A percentile compares a stretch with the other conserved stretches of the same genome.
These are phyloP conservation scores for Heteromyza rotundicornis DNA, from an alignment of 2,888 invertebrate species.

Conservation along the genomic window DNA sequence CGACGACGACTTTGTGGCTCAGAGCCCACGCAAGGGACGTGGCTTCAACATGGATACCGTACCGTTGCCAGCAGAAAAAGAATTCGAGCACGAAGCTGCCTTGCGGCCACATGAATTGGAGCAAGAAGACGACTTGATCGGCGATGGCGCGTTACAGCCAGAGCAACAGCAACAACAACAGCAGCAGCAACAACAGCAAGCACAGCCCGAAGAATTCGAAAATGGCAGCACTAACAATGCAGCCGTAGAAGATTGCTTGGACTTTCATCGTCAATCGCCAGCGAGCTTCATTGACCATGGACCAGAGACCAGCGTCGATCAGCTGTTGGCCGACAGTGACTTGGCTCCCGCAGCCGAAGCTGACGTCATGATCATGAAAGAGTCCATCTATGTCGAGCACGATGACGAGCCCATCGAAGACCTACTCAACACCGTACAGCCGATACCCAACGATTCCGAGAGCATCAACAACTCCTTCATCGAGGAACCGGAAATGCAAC, in stretches of 20 bases:
- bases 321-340: conserved; percentile 35
- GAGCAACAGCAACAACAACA: neutral
- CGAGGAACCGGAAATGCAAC: conserved; percentile 26
- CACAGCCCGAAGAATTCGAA: conserved; percentile 15
- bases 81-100: conserved; percentile 58
- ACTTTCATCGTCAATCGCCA: conserved; percentile 26
- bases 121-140: conserved; percentile 40
- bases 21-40: conserved; percentile 75
- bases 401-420: conserved; percentile 45
- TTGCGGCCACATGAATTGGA: conserved; percentile 58
- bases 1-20: conserved; percentile 66
- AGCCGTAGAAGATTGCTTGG: too few relatives aligned
- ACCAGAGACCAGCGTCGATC: conserved; percentile 50
- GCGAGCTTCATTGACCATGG: conserved; percentile 44
- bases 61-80: conserved; percentile 53
- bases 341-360: conserved; percentile 27
- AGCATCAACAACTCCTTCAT: conserved; percentile 37
- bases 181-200: too few relatives aligned
- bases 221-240: conserved; percentile 15
- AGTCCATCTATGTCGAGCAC: conserved; percentile 49
- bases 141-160: conserved; percentile 22
- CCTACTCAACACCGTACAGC: conserved; percentile 58
- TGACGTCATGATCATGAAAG: conserved; percentile 44
- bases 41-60: conserved; percentile 56
- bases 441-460: conserved; percentile 45